Base-by-base conservation (phyloP, 2,888 invertebrate genomes). In the Phortica magna region DNA sequence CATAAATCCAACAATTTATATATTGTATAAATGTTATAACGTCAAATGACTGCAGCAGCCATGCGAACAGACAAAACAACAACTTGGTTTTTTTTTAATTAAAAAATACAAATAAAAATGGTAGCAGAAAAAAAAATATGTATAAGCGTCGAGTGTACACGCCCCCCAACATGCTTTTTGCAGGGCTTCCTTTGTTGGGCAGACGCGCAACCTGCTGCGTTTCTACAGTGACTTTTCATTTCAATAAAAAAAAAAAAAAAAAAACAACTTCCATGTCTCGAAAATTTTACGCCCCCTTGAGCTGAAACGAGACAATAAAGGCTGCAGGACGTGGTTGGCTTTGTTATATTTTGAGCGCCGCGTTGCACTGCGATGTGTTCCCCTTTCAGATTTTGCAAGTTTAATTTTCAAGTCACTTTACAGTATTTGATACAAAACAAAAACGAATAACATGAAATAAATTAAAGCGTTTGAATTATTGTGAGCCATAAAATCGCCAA, bases 311-410 rank as follows among this genome's bases (percentile, higher is more conserved):
- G 7, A 48, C 48, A 48, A 48, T 48, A 48, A 9, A 74, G 67
- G 78, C 80, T 79, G 77, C 82, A 82, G 77, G 78, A 79, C 83
- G 82, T 81, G 83, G 81, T 81, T 84, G 82, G 83, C 82, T 86
- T 84, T 85, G 88, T 86, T 86, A 84, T 88, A 87, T 87, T 86
- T 87, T 87, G 83, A 81, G 82, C 81, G 82, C 82, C 84, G 84
- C 81, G 53, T 59, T 9, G 10, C 17, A 41, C 61, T 41, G 14
- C 12, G 61, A 43, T 73, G 19, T 14, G 17, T 73, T 64, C 48
- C 17, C 48, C 17, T 22, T 17, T 14, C 39, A 71, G 10, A 48
- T 48, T 48, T 48, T 12, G 14, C 9, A 48, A 6, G 48, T 48
- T 48, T 48, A 48, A 48, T 48, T 48, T 48, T 48, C 48, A 48